Percentiles rank a stretch among this genome's conserved stretches.
Conservation (phyloP, 2,797 vertebrate species). For the Denticeps clupeoides region DNA sequence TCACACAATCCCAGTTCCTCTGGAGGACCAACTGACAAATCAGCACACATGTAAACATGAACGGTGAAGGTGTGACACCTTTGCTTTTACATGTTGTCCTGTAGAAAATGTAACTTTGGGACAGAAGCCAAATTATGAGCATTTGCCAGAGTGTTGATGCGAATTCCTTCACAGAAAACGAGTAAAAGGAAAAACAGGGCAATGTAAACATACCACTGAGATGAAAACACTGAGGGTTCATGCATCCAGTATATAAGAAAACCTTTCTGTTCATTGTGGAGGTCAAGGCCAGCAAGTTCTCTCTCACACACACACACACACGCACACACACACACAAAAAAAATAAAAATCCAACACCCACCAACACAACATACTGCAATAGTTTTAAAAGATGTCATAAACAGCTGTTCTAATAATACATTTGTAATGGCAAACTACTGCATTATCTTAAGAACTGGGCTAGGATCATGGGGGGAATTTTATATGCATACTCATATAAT, state of each 20-base stretch:
- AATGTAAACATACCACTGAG: slow-evolving; percentile 18
- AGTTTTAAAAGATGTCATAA: slow-evolving; percentile 6
- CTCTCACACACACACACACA: slow-evolving; percentile 6
- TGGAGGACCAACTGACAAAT: too few relatives aligned
- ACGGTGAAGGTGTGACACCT: too few relatives aligned
- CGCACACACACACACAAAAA: slow-evolving; percentile 3
- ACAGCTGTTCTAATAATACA: slow-evolving; percentile 17
- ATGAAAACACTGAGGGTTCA: slow-evolving; percentile 12
- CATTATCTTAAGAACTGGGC: slow-evolving; percentile 24
- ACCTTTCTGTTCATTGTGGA: not conserved
- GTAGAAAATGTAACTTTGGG: not conserved
- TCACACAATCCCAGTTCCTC: too few relatives aligned
- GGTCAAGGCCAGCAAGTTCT: slow-evolving; percentile 15
- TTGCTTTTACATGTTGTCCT: too few relatives aligned
- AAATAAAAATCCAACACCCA: slow-evolving; percentile 6
- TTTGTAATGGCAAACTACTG: slow-evolving; percentile 25
- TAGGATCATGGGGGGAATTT: slow-evolving; percentile 26
- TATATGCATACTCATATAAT: slow-evolving; percentile 29
- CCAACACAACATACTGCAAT: slow-evolving; percentile 5
- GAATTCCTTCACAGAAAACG: not conserved
- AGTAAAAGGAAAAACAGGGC: not conserved
- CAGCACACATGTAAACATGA: too few relatives aligned
- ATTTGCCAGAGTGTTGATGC: not conserved
- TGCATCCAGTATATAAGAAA: not conserved
- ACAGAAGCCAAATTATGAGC: not conserved